Base-by-base conservation (phyloP, 2,888 invertebrate genomes). In the Drepana falcataria region DNA sequence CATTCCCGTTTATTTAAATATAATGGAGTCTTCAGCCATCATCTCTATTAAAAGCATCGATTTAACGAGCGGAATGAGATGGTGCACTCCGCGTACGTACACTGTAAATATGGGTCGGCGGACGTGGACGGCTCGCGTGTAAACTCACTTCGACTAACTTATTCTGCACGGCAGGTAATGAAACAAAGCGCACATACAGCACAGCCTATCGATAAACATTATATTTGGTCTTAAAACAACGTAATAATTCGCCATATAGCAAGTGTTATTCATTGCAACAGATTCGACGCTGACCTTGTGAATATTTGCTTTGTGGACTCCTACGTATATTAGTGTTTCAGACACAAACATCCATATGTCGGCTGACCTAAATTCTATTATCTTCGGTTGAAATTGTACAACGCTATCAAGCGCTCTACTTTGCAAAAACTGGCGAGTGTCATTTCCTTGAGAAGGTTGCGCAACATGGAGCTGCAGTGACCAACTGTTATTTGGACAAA, bases 1-100 rank as follows among this genome's bases (percentile, higher is more conserved):
- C 63, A 71, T 64, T 75, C 71, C 68, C 65, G 72, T 77, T 77
- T 77, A 79, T 82, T 77, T 79, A 73, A 75, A 81, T 79, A 77
- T 77, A 83, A 80, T 78, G 77, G 71, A 79, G 75, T 79, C 76
- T 80, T 77, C 74, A 79, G 76, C 75, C 78, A 84, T 84, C 84
- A 81, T 83, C 73, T 85, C 83, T 87, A 85, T 85, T 85, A 85
- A 83, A 85, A 86, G 84, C 85, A 81, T 84, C 80, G 81, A 86
- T 83, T 82, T 83, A 85, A 83, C 85, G 82, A 83, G 83, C 79
- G 77, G 79, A 81, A 81, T 83, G 80, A 80, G 79, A 83, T 78
- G 73, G 81, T 71, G 69, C 68, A 71, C 73, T 67, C 67, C 66
- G 68, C 61, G 65, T 64, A 67, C 63, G 63, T 64, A 55, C 57